These are phyloP conservation scores for Pseudomyrmex pallidus DNA, from an alignment of 1,140 invertebrate species.

Conservation along the genomic window DNA sequence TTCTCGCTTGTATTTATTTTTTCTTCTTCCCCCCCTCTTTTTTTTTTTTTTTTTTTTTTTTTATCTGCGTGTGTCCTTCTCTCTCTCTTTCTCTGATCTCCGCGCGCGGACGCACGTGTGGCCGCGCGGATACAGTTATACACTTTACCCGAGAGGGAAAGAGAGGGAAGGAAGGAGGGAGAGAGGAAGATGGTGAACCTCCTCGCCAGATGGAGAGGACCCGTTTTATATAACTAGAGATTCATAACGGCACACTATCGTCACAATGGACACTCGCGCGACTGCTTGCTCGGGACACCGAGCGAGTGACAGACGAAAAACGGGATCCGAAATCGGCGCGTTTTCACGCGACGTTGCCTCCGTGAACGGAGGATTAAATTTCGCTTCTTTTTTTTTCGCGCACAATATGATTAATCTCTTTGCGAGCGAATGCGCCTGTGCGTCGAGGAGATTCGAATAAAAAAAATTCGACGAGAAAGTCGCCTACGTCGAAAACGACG, in stretches of 20 bases:
- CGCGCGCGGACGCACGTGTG: constrained; percentile 59
- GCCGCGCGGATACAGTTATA: constrained; percentile 76
- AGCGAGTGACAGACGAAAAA: constrained; percentile 53
- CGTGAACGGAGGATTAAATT: neutral
- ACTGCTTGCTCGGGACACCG: constrained; percentile 9
- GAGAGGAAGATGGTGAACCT: constrained; percentile 25
- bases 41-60: neutral
- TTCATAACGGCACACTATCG: constrained; percentile 78
- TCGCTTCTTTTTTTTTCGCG: neutral
- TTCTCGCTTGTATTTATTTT: neutral
- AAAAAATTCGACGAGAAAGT: constrained; percentile 55
- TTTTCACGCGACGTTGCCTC: constrained; percentile 41
- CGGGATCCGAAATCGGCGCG: constrained; percentile 55
- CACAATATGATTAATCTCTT: neutral
- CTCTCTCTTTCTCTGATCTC: constrained; percentile 19
- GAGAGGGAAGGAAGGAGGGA: neutral
- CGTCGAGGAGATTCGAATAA: too few relatives aligned
- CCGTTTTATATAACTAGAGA: constrained; percentile 76
- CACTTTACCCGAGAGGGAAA: constrained; percentile 56
- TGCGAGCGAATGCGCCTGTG: neutral
- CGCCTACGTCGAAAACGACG: constrained; percentile 36
- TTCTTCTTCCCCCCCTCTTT: neutral
- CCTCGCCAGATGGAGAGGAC: constrained; percentile 66
- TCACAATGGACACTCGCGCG: constrained; percentile 70
- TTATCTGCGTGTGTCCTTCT: neutral